Conservation (phyloP, 2,888 invertebrate species). For the Nephrotoma flavescens region DNA sequence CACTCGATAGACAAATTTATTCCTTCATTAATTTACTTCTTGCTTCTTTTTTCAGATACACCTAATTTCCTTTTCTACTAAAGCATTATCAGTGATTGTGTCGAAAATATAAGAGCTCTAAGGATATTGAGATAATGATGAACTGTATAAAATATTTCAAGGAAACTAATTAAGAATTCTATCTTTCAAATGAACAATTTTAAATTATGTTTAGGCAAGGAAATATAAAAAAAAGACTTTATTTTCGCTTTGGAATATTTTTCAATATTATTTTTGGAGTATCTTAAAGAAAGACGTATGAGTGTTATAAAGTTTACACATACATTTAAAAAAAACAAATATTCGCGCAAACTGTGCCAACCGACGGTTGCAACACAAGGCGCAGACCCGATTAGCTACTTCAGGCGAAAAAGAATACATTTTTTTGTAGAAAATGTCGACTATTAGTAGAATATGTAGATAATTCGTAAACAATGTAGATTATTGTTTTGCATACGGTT, state of each 20-base stretch:
- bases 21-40: background rate
- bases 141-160: background rate
- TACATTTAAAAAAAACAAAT: no score
- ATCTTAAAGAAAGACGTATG: no score
- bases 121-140: background rate
- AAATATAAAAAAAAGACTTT: background rate
- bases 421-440: no score
- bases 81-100: background rate
- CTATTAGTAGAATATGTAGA: no score
- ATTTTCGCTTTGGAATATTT: background rate
- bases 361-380: no score
- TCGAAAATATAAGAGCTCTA: background rate
- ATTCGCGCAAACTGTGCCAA: no score
- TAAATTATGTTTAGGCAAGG: background rate
- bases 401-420: no score
- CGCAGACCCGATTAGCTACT: no score
- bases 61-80: background rate
- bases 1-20: background rate
- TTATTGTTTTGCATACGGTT: no score
- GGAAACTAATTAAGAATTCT: background rate
- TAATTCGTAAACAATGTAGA: no score
- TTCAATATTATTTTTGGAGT: no score
- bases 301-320: no score
- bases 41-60: background rate
- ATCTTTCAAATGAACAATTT: background rate